Evolutionary conservation across 2,888 invertebrate genomes (phyloP).

Genomic region (Cremastobaeus sp.): DNA sequence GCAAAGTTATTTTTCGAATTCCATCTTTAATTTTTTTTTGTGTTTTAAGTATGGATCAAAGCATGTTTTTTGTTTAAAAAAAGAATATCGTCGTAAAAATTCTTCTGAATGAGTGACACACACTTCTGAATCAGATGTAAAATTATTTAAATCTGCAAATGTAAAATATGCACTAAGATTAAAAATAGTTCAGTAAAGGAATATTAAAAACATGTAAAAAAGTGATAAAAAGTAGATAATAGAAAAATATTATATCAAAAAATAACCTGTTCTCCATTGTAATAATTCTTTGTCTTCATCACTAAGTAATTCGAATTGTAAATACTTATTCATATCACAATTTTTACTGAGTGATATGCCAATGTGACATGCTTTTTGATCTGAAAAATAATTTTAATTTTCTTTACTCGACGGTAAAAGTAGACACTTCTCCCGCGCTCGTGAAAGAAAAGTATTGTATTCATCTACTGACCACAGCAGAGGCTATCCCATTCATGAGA

Average conservation of each 20-base stretch:
- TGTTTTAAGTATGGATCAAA: constrained; percentile 8
- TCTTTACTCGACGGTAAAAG: too few species aligned
- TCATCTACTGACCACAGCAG: too few species aligned
- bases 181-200: background rate
- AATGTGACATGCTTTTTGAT: too few species aligned
- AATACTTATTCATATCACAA: constrained; percentile 3
- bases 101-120: background rate
- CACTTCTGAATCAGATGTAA: background rate
- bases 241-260: too few species aligned
- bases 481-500: too few species aligned
- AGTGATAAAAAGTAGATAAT: too few species aligned
- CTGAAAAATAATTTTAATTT: too few species aligned
- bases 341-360: too few species aligned
- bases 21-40: constrained; percentile 1
- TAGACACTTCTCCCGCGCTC: too few species aligned
- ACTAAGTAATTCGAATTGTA: background rate
- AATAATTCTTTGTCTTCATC: background rate
- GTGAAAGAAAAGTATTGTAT: too few species aligned
- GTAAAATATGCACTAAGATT: background rate
- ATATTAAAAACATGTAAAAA: background rate
- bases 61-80: constrained; percentile 6
- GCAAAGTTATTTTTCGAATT: constrained; percentile 4
- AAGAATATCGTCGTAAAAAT: background rate
- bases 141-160: background rate
- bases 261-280: constrained; percentile 4